These are phyloP conservation scores for Holcopasites calliopsidis DNA, from an alignment of 1,140 invertebrate genomes.

Conservation along the genomic window DNA sequence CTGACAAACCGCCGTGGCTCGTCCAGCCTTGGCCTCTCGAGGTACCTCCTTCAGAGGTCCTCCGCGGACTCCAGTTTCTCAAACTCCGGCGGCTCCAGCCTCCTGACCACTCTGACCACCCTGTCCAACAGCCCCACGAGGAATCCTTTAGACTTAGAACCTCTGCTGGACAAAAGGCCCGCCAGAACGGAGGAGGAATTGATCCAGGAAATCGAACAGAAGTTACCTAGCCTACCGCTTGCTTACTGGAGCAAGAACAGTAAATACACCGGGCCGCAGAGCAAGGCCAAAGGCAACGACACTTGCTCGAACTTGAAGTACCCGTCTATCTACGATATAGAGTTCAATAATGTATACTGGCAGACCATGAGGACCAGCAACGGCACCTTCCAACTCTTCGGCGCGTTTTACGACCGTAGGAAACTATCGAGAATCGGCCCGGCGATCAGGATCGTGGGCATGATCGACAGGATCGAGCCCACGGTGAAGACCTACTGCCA, in stretches of 20 bases:
- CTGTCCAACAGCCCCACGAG: conserved; percentile 63
- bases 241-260: conserved; percentile 90
- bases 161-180: conserved; percentile 83
- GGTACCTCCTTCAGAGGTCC: conserved; percentile 71
- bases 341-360: conserved; percentile 96
- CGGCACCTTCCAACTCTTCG: conserved; percentile 93
- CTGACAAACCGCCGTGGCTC: conserved; percentile 71
- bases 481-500: conserved; percentile 91
- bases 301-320: conserved; percentile 85
- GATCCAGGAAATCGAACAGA: conserved; percentile 86
- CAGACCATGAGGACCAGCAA: conserved; percentile 89
- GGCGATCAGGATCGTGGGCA: conserved; percentile 91
- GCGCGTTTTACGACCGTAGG: conserved; percentile 92
- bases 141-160: conserved; percentile 74
- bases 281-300: conserved; percentile 81
- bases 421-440: conserved; percentile 88
- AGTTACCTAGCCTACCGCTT: conserved; percentile 90
- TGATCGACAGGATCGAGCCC: conserved; percentile 94
- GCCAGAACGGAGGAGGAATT: conserved; percentile 87
- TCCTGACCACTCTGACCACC: conserved; percentile 58
- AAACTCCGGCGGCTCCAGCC: conserved; percentile 49
- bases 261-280: conserved; percentile 78
- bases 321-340: conserved; percentile 91
- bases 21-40: conserved; percentile 72
- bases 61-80: conserved; percentile 49